A percentile compares a stretch with the other conserved stretches of the same genome.
Evolutionary conservation across 2,888 invertebrate genomes (phyloP).

Genomic region (Oxyscelio sp.): DNA sequence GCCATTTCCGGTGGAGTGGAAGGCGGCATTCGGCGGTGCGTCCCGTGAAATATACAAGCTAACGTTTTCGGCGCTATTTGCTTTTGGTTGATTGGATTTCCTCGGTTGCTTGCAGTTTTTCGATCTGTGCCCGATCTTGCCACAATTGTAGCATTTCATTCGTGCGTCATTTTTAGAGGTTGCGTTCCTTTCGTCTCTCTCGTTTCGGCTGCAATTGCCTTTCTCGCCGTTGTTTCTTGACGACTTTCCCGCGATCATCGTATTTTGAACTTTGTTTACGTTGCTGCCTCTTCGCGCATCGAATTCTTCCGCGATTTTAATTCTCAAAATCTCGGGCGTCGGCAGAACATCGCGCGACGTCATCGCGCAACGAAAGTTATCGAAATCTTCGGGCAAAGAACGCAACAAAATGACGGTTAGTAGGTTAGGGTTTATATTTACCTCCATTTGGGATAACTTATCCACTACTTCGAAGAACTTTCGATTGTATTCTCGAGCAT

Average conservation of each 20-base stretch:
- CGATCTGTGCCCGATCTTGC: conserved; percentile 2
- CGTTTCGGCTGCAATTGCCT: background rate
- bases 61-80: background rate
- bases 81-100: background rate
- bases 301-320: conserved; percentile 71
- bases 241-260: conserved; percentile 34
- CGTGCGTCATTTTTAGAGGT: background rate
- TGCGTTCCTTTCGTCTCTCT: background rate
- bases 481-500: background rate
- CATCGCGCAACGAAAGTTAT: conserved; percentile 68
- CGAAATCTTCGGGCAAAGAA: conserved; percentile 32
- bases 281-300: conserved; percentile 47
- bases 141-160: background rate
- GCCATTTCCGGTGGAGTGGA: background rate
- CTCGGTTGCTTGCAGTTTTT: conserved; percentile 8
- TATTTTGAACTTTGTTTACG: conserved; percentile 19
- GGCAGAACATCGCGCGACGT: conserved; percentile 74
- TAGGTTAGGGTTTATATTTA: background rate
- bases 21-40: no score
- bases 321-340: conserved; percentile 61
- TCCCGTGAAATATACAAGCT: background rate
- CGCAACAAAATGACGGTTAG: background rate
- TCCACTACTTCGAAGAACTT: background rate
- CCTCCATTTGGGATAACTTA: background rate
- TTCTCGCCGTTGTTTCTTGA: background rate